Evolutionary conservation across 2,797 vertebrate genomes (phyloP).

Genomic region (Myiotriccus ornatus): DNA sequence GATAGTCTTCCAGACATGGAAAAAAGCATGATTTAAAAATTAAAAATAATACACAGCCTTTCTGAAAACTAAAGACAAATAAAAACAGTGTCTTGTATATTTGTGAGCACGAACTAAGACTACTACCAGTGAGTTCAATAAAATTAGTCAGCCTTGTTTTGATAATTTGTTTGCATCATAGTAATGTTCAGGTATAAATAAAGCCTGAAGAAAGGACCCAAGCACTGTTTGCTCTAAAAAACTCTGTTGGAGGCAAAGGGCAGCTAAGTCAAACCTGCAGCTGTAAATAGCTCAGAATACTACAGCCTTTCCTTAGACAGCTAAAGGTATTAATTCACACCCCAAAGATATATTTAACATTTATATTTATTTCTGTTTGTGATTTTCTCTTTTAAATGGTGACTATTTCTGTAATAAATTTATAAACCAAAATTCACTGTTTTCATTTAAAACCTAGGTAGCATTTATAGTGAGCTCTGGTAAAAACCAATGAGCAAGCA

Average conservation of each 20-base stretch:
- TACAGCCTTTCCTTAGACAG: neutral
- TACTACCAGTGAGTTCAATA: neutral
- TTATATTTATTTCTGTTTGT: slow-evolving; percentile 16
- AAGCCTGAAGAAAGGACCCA: neutral
- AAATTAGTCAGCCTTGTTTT: neutral
- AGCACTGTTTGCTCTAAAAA: neutral
- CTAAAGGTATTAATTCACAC: slow-evolving; percentile 17
- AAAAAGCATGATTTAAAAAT: neutral
- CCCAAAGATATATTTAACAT: neutral
- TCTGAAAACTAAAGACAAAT: neutral
- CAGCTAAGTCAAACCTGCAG: neutral
- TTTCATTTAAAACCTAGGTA: slow-evolving; percentile 26
- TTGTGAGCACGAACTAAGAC: neutral
- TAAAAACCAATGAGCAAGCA: slow-evolving; percentile 24
- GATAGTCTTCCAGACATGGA: neutral
- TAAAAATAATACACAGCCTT: neutral
- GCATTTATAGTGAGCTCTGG: slow-evolving; percentile 23
- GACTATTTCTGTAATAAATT: slow-evolving; percentile 40
- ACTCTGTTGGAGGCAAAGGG: neutral
- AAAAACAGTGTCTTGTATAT: neutral
- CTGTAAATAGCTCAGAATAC: slow-evolving; percentile 30
- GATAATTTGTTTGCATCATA: neutral
- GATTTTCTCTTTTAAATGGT: neutral
- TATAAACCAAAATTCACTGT: slow-evolving; percentile 17
- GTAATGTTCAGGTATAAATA: neutral